A percentile compares a stretch with the other conserved stretches of the same genome.
Conservation (phyloP, 2,113 vertebrate genomes). For the human region DNA sequence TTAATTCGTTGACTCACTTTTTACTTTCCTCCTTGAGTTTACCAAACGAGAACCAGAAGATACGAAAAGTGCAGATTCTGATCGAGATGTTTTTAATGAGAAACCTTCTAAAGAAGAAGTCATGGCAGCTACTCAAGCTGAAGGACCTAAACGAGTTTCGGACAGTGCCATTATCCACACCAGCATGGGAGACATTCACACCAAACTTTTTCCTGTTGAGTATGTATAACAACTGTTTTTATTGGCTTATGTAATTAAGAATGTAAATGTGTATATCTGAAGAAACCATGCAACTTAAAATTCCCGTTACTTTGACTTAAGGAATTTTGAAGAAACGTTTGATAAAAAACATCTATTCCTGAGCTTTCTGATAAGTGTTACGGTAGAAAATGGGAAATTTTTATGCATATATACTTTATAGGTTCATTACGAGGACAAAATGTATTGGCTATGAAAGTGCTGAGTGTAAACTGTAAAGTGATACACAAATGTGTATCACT, state of each 20-base stretch:
- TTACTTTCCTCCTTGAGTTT: conserved; percentile 86
- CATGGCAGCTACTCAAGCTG: conserved; percentile 99
- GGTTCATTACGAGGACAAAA: not conserved
- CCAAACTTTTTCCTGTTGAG: conserved; percentile 99
- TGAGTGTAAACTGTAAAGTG: not conserved
- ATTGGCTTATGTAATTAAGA: not conserved
- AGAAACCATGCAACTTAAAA: conserved; percentile 34
- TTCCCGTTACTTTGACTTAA: conserved; percentile 12
- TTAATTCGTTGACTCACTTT: conserved; percentile 44
- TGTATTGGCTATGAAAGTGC: not conserved
- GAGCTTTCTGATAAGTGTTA: not conserved
- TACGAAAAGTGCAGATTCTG: conserved; percentile 97
- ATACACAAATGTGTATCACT: not conserved
- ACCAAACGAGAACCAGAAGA: conserved; percentile 98
- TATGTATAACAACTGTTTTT: conserved; percentile 82
- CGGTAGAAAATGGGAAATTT: not conserved
- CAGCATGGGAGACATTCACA: conserved; percentile 98
- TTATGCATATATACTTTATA: not conserved
- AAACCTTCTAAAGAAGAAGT: conserved; percentile 99
- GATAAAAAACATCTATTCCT: not conserved
- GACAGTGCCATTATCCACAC: conserved; percentile 99
- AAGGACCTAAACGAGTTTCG: conserved; percentile 97
- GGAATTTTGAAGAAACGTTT: not conserved
- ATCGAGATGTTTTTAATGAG: conserved; percentile 98
- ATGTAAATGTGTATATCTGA: conserved; percentile 8